Conservation (phyloP, 2,113 vertebrate species). For the Saguinus midas region DNA sequence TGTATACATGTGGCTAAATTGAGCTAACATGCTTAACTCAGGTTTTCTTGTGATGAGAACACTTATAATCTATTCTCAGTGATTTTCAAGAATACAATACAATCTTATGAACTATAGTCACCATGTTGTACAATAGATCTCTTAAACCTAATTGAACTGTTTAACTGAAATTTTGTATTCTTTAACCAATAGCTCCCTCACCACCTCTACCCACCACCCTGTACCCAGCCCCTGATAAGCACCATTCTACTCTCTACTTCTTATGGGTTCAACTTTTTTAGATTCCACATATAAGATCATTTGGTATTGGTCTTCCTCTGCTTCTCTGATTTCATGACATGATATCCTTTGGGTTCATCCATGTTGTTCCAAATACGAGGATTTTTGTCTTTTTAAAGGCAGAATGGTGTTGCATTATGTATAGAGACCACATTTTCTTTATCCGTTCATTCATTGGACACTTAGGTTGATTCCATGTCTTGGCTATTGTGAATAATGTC, state of each 20-base stretch:
- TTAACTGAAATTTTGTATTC: background rate
- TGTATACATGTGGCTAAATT: background rate
- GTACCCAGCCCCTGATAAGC: background rate
- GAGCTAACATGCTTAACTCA: background rate
- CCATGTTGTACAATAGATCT: background rate
- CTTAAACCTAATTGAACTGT: background rate
- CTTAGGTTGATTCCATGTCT: background rate
- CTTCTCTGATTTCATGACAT: background rate
- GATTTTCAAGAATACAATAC: background rate
- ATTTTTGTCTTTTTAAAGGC: background rate
- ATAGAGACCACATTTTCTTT: background rate
- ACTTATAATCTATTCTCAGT: background rate
- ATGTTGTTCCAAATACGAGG: background rate
- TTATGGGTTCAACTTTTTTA: background rate
- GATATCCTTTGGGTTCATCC: background rate
- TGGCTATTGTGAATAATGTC: background rate
- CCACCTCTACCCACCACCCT: background rate
- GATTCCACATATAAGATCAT: background rate
- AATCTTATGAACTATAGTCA: background rate
- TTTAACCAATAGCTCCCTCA: background rate
- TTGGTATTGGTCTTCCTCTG: background rate
- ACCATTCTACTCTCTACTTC: background rate
- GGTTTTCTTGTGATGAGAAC: background rate
- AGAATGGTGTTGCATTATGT: background rate
- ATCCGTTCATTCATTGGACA: background rate